Base-by-base conservation (phyloP, 2,113 vertebrate species). In the Propithecus coquereli region DNA sequence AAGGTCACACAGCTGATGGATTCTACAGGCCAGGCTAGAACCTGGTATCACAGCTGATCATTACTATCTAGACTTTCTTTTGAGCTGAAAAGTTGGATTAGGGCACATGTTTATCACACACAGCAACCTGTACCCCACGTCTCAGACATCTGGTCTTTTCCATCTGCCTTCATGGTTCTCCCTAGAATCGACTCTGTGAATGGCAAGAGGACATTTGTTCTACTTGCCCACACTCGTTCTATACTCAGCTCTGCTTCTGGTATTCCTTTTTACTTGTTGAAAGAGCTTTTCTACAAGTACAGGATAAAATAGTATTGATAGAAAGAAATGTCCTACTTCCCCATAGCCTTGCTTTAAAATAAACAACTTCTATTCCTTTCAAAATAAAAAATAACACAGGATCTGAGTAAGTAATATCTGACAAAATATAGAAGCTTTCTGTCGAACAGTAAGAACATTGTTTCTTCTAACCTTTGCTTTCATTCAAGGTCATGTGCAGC, bases 381-480 rank as follows among this genome's bases (percentile, higher is more conserved):
- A 84, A 94, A 82, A 74, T 23, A 83, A 47, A 77, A 91, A 82
- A 66, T 83, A 59, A 45, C 63, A 71, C 71, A 63, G 61, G 82
- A 87, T 45, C 34, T 9, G 10, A 80, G 47, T 79, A 66, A 90
- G 71, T 93, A 94, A 32, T 79, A 89, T 47, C 76, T 95, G 93
- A 86, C 82, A 94, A 94, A 94, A 89, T 6, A 88, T 13, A 92
- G 73, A 71, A 63, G n/a, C 0, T 1, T n/a, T 95, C 65, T 90
- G 65, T 90, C 2, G 8, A 61, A 92, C 93, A 97, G 70, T 92
- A 70, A 82, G 85, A 92, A 50, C 63, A 34, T 37, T 91, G 92
- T 94, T 96, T 89, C 89, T 88, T 79, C 81, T 83, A 40, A 86
- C 50, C 54, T 92, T 94, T 87, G n/a, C 65, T 90, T 90, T 94